Evolutionary conservation across 2,888 invertebrate species (phyloP), one percentile per base, ranked within the genome.

Genomic region (Acrobasis consociella): DNA sequence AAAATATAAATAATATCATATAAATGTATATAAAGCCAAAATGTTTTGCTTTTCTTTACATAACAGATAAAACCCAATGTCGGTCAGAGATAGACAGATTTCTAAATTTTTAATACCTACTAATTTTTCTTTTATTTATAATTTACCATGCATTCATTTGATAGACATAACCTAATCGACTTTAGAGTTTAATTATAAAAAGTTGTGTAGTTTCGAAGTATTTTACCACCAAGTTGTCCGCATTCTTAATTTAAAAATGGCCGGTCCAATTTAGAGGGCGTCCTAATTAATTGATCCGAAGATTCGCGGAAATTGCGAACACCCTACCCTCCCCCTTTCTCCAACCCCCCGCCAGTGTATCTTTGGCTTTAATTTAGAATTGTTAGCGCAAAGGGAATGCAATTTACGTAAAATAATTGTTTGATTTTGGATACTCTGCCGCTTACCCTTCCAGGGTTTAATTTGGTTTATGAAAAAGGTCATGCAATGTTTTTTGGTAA

Each of bases 321-420:
- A 66, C 68, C 67, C 70, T 67, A 74, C 75, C 64, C 60, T 63
- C 69, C 64, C 39, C 65, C 69, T 67, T 60, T 59, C 63, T 62
- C 71, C 64, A 55, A 38, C 63, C 66, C 66, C 72, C 74, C 74
- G 67, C 68, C 81, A 82, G 82, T 87, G 88, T 91, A 89, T 91
- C 87, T 89, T 88, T 80, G 83, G 86, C 86, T 87, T 91, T 89
- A 91, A 91, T 91, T 91, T 90, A 85, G 89, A 90, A 91, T 87
- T 90, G 89, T 91, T 89, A 89, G 84, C 85, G 86, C 81, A 85
- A 87, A 89, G 86, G 89, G 87, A 88, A 88, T 91, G 90, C 89
- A 91, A 91, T 91, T 90, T 91, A 89, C 84, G 87, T 87, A 82
- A 89, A 88, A 90, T 90, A 91, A 91, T 91, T 90, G 89, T 90